Evolutionary conservation across 1,140 invertebrate species (phyloP).

Genomic region (Drosophila virilis): DNA sequence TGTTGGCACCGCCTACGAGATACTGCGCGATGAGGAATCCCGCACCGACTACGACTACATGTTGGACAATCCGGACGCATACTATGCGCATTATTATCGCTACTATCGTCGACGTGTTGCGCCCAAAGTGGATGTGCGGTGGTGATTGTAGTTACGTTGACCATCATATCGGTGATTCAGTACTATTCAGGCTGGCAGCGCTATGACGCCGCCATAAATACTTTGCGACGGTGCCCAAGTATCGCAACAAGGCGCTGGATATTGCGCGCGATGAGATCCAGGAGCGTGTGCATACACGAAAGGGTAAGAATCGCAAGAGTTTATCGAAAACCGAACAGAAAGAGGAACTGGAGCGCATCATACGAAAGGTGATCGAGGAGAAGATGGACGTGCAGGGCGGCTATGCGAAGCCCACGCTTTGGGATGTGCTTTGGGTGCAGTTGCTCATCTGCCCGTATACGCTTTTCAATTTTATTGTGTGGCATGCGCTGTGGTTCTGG

Average conservation of each 20-base stretch:
- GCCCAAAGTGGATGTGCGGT: slow-evolving; percentile 96
- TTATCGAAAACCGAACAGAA: slow-evolving; percentile 89
- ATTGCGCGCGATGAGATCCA: slow-evolving; percentile 90
- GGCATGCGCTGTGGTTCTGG: slow-evolving; percentile 92
- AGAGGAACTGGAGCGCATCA: slow-evolving; percentile 90
- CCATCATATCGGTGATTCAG: slow-evolving; percentile 93
- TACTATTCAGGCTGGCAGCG: slow-evolving; percentile 91
- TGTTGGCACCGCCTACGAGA: slow-evolving; percentile 95
- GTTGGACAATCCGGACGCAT: slow-evolving; percentile 96
- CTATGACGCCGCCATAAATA: slow-evolving; percentile 94
- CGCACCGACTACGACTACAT: slow-evolving; percentile 96
- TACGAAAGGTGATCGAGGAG: slow-evolving; percentile 92
- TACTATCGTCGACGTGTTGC: slow-evolving; percentile 94
- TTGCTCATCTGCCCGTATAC: slow-evolving; percentile 91
- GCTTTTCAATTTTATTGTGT: slow-evolving; percentile 88
- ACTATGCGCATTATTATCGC: slow-evolving; percentile 95
- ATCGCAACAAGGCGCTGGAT: slow-evolving; percentile 92
- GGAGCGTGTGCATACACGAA: slow-evolving; percentile 86
- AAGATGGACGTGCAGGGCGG: slow-evolving; percentile 96
- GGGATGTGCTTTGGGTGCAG: slow-evolving; percentile 93
- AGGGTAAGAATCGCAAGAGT: slow-evolving; percentile 85
- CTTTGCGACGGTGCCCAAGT: slow-evolving; percentile 94
- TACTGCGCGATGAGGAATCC: slow-evolving; percentile 94
- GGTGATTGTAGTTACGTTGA: slow-evolving; percentile 92
- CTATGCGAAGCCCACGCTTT: slow-evolving; percentile 91